A percentile compares a stretch with the other conserved stretches of the same genome.
Evolutionary conservation across 2,113 vertebrate genomes (phyloP).

Genomic region (Cyprinodon brontotheroides): DNA sequence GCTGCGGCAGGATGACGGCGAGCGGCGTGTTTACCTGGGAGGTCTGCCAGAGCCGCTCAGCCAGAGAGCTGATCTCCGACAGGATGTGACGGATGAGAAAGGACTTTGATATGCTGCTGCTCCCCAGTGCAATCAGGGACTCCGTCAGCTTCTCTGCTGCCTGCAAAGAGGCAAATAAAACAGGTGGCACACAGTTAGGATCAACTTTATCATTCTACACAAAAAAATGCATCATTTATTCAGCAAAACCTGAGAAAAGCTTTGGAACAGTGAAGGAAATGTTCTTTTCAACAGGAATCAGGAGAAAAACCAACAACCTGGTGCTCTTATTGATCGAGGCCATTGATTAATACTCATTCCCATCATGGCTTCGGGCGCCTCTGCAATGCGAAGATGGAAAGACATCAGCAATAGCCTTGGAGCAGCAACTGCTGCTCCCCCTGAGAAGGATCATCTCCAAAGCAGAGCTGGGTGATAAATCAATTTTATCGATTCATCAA

Average conservation of each 20-base stretch:
- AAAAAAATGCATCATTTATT: neutral
- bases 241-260: neutral
- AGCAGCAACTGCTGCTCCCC: neutral
- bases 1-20: neutral
- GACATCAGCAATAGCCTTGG: neutral
- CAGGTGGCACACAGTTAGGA: neutral
- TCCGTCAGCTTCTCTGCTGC: constrained; percentile 73
- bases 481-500: neutral
- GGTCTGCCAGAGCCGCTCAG: constrained; percentile 76
- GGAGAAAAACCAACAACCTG: neutral
- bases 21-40: constrained; percentile 79
- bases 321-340: too few species aligned
- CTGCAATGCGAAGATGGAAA: neutral
- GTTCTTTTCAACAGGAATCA: neutral
- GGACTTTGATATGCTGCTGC: constrained; percentile 74
- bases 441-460: neutral
- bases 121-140: constrained; percentile 80
- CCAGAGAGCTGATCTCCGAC: constrained; percentile 77
- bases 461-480: neutral
- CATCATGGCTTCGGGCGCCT: too few species aligned
- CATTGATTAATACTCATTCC: too few species aligned
- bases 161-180: constrained; percentile 76
- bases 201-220: neutral
- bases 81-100: constrained; percentile 82
- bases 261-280: neutral